Percentiles rank a stretch among this genome's conserved stretches.
Conservation (phyloP, 2,888 invertebrate genomes). For the Drosophila affinis region DNA sequence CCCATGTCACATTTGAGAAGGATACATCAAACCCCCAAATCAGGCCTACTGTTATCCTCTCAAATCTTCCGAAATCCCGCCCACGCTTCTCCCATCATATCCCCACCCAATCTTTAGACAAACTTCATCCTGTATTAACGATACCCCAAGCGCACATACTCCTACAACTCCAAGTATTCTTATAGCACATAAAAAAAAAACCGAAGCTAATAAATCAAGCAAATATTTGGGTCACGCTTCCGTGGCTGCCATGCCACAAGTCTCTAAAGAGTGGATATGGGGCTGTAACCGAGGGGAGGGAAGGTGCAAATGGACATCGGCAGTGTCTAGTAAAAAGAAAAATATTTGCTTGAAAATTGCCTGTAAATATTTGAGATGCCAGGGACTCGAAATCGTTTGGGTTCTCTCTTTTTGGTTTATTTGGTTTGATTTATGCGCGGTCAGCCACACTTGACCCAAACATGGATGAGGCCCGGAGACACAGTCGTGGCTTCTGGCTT, state of each 20-base stretch:
- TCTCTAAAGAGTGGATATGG: slow-evolving; percentile 4
- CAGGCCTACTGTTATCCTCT: neutral
- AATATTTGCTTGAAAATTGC: slow-evolving; percentile 77
- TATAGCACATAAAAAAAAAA: slow-evolving; percentile 53
- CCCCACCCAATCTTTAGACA: slow-evolving; percentile 24
- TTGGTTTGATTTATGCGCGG: slow-evolving; percentile 68
- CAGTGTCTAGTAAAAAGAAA: slow-evolving; percentile 57
- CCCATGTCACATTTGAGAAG: neutral
- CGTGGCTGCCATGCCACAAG: slow-evolving; percentile 45
- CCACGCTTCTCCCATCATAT: neutral
- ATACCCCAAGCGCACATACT: slow-evolving; percentile 24
- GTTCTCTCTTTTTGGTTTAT: slow-evolving; percentile 15
- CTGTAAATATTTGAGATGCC: slow-evolving; percentile 62
- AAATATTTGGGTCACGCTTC: slow-evolving; percentile 78
- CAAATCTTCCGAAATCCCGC: neutral
- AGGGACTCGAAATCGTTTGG: slow-evolving; percentile 29
- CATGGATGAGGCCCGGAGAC: slow-evolving; percentile 22
- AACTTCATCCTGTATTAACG: slow-evolving; percentile 27
- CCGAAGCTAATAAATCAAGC: slow-evolving; percentile 73
- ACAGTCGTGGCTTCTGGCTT: slow-evolving; percentile 1
- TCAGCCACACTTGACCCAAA: slow-evolving; percentile 62
- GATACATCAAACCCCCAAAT: neutral
- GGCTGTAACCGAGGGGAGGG: neutral
- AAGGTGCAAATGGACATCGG: slow-evolving; percentile 64
- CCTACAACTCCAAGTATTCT: slow-evolving; percentile 18